Conservation (phyloP, 2,888 invertebrate species). For the Xestobium rufovillosum region DNA sequence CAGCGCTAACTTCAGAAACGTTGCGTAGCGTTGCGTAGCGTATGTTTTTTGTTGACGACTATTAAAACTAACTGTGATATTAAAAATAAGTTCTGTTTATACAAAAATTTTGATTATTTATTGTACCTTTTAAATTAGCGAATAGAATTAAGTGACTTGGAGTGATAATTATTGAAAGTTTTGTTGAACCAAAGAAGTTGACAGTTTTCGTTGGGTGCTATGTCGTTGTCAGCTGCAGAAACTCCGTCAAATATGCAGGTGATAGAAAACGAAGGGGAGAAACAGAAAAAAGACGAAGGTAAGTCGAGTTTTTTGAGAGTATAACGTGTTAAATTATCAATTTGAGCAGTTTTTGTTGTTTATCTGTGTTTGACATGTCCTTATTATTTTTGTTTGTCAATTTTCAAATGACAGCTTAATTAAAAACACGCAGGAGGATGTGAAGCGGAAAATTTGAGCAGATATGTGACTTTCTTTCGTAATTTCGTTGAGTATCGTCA, state of each 20-base stretch:
- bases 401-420: too few species aligned
- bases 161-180: slow-evolving; percentile 1
- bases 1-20: neutral
- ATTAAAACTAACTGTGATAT: slow-evolving; percentile 8
- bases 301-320: neutral
- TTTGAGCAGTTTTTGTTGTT: neutral
- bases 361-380: slow-evolving; percentile 1
- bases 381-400: neutral
- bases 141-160: slow-evolving; percentile 1
- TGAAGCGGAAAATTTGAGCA: too few species aligned
- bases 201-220: slow-evolving; percentile 1
- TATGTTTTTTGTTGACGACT: slow-evolving; percentile 1
- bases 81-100: slow-evolving; percentile 35
- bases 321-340: neutral
- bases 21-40: neutral
- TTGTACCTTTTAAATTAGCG: slow-evolving; percentile 30
- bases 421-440: too few species aligned
- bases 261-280: neutral
- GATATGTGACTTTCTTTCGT: too few species aligned
- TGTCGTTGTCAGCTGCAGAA: slow-evolving; percentile 3
- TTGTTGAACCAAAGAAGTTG: slow-evolving; percentile 3
- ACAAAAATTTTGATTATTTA: slow-evolving; percentile 35
- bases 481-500: too few species aligned
- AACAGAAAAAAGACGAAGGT: neutral
- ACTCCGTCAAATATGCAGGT: neutral